A percentile compares a stretch with the other conserved stretches of the same genome.
These are phyloP conservation scores for Hyles lineata DNA, from an alignment of 2,888 invertebrate genomes.

Conservation along the genomic window DNA sequence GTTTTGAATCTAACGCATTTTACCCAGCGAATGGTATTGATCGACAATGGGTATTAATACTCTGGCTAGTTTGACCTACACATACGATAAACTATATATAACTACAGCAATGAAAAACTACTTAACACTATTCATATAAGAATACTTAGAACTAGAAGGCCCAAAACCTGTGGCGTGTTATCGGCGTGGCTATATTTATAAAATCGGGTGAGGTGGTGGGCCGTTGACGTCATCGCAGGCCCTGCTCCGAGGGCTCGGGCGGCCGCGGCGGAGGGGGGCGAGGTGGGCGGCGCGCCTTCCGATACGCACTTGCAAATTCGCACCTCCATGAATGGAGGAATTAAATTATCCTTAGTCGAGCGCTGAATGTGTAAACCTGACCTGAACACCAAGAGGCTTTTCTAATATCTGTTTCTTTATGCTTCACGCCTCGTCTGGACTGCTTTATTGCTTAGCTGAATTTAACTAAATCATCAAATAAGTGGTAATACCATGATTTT, in stretches of 20 bases:
- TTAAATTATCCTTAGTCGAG: conserved; percentile 73
- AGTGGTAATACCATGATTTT: not conserved
- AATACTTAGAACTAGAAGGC: conserved; percentile 58
- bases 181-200: conserved; percentile 80
- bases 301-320: conserved; percentile 82
- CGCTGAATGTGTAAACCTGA: conserved; percentile 67
- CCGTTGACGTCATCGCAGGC: conserved; percentile 78
- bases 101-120: conserved; percentile 22
- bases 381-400: conserved; percentile 59
- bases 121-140: conserved; percentile 36
- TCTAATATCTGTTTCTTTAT: conserved; percentile 43
- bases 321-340: conserved; percentile 82
- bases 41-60: conserved; percentile 7
- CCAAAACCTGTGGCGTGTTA: conserved; percentile 81
- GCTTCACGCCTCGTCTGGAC: conserved; percentile 32
- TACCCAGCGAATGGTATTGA: not conserved
- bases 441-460: not conserved
- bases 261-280: not conserved
- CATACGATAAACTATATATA: conserved; percentile 19
- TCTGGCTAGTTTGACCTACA: not conserved
- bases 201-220: conserved; percentile 73
- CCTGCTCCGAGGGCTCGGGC: conserved; percentile 47
- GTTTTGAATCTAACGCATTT: not conserved
- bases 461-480: not conserved
- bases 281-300: conserved; percentile 66